phyloP scores from a whole-genome alignment of 2,113 vertebrate species.

The Rhea pennata region DNA sequence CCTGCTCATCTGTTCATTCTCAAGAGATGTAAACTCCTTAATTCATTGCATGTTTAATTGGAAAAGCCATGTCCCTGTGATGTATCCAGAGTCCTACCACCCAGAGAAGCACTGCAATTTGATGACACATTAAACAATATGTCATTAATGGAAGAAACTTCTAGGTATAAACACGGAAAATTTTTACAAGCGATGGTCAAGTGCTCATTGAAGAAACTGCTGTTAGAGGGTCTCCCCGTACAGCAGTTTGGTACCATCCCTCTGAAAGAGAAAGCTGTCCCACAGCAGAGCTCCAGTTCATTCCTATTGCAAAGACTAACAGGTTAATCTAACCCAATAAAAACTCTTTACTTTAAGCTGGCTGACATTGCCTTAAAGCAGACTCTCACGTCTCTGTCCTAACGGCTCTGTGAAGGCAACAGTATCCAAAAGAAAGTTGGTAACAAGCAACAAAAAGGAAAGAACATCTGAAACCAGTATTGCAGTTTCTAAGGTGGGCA shows the following conservation, averaged over 20 bases:
- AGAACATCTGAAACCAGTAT: constrained; percentile 36
- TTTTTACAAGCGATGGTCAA: not conserved
- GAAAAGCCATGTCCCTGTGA: not conserved
- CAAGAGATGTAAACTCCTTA: constrained; percentile 8
- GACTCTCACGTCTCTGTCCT: constrained; percentile 13
- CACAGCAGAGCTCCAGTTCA: not conserved
- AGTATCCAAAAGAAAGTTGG: not conserved
- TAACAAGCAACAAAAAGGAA: constrained; percentile 31
- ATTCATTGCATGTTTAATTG: not conserved
- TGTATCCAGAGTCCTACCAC: not conserved
- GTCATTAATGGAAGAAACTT: not conserved
- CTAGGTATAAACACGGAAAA: not conserved
- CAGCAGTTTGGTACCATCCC: not conserved
- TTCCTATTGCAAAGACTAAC: not conserved
- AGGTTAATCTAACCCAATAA: constrained; percentile 35
- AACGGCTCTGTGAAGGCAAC: not conserved
- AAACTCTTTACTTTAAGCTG: constrained; percentile 47
- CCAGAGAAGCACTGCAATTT: not conserved
- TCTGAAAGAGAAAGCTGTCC: not conserved
- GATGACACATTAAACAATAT: not conserved
- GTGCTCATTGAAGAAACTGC: not conserved
- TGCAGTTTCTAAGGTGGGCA: not conserved
- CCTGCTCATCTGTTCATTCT: not conserved
- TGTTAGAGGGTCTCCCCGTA: not conserved
- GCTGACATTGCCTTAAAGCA: not conserved